phyloP scores from a whole-genome alignment of 2,113 vertebrate species.

The Asarcornis scutulata region DNA sequence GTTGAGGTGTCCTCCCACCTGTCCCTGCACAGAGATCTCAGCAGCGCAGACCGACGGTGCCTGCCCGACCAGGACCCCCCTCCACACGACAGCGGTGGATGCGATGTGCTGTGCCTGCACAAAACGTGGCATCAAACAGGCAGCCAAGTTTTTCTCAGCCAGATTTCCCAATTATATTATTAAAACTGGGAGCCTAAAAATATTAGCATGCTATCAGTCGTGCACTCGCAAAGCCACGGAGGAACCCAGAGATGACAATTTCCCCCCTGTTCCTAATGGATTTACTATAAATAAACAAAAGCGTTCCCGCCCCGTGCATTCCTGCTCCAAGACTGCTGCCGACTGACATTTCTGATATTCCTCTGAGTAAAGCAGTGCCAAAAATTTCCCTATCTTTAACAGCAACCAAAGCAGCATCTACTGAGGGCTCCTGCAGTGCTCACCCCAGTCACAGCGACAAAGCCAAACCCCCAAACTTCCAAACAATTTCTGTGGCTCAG shows the following conservation, averaged over 20 bases:
- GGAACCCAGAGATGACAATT: neutral
- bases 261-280: neutral
- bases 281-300: neutral
- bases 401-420: neutral
- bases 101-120: neutral
- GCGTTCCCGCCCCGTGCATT: neutral
- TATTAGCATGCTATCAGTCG: neutral
- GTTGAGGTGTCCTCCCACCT: neutral
- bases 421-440: neutral
- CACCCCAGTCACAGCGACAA: accelerated
- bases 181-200: neutral
- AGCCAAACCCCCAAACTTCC: neutral
- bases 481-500: conserved; percentile 28
- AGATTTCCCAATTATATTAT: neutral
- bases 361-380: neutral
- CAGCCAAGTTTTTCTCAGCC: neutral
- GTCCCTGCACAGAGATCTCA: accelerated
- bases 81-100: neutral
- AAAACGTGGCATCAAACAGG: neutral
- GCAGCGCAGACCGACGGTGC: too few relatives aligned
- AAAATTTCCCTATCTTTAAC: neutral
- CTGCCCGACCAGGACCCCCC: neutral
- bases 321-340: neutral
- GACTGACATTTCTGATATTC: neutral
- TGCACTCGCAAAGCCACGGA: neutral